Evolutionary conservation across 2,797 vertebrate genomes (phyloP).

Genomic region (Chloroceryle amazona): DNA sequence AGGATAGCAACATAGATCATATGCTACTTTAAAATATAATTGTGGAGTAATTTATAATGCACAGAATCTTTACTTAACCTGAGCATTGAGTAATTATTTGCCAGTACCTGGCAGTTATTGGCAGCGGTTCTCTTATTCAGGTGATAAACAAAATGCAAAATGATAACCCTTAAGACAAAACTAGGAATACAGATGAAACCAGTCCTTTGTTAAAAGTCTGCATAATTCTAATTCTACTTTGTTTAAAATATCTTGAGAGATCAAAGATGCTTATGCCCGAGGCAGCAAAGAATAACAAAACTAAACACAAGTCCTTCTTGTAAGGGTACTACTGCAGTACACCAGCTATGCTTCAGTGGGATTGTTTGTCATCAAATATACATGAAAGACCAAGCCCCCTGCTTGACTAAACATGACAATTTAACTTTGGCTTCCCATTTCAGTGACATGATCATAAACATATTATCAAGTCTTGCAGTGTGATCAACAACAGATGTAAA

Average conservation of each 20-base stretch:
- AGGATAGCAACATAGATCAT: not conserved
- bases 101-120: not conserved
- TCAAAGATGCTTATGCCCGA: slow-evolving; percentile 62
- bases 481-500: slow-evolving; percentile 78
- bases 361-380: slow-evolving; percentile 80
- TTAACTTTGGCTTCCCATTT: slow-evolving; percentile 62
- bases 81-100: not conserved
- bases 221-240: slow-evolving; percentile 64
- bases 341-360: slow-evolving; percentile 59
- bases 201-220: slow-evolving; percentile 40
- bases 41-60: not conserved
- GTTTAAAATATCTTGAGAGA: slow-evolving; percentile 60
- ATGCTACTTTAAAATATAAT: not conserved
- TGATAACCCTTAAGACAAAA: slow-evolving; percentile 28
- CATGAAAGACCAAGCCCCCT: slow-evolving; percentile 68
- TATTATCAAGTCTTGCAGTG: slow-evolving; percentile 64
- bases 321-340: slow-evolving; percentile 5
- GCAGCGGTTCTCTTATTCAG: not conserved
- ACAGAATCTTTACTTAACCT: not conserved
- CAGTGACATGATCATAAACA: slow-evolving; percentile 67
- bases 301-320: slow-evolving; percentile 11
- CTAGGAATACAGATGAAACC: slow-evolving; percentile 24
- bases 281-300: slow-evolving; percentile 65
- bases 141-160: slow-evolving; percentile 47
- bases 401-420: slow-evolving; percentile 68